Conservation (phyloP, 2,113 vertebrate genomes). For the Grallaria varia region DNA sequence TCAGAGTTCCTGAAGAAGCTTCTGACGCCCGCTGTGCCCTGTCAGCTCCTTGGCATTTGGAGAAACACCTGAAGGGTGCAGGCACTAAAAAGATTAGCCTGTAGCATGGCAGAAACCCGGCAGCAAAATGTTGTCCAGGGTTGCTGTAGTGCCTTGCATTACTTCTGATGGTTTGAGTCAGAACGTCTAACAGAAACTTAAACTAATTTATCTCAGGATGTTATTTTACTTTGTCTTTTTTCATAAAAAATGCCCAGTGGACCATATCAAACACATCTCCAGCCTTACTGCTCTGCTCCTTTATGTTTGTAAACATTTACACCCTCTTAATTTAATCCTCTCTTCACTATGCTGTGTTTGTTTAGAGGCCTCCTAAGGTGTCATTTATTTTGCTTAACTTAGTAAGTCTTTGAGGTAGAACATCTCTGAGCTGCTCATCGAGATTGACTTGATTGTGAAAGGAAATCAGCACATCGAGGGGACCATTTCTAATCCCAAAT, state of each 20-base stretch:
- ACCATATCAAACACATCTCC: neutral
- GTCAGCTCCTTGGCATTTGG: neutral
- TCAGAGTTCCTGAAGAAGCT: neutral
- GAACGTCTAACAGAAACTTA: neutral
- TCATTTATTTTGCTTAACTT: neutral
- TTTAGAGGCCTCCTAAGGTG: conserved; percentile 19
- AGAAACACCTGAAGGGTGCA: neutral
- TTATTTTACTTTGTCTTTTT: neutral
- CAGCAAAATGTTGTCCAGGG: neutral
- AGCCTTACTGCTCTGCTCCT: neutral
- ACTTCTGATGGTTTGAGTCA: neutral
- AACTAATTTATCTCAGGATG: neutral
- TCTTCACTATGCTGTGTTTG: neutral
- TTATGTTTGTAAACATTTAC: conserved; percentile 35
- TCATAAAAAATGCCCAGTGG: neutral
- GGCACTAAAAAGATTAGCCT: neutral
- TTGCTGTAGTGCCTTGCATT: neutral
- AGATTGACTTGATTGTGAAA: neutral
- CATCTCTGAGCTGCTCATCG: neutral
- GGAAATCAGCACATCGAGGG: neutral
- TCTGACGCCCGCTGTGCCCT: accelerated
- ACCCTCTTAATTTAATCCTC: conserved; percentile 18
- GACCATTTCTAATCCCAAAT: neutral
- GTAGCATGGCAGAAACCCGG: accelerated
- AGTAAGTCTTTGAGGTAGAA: neutral